Conservation (phyloP, 2,888 invertebrate genomes). For the Melanargia galathea region DNA sequence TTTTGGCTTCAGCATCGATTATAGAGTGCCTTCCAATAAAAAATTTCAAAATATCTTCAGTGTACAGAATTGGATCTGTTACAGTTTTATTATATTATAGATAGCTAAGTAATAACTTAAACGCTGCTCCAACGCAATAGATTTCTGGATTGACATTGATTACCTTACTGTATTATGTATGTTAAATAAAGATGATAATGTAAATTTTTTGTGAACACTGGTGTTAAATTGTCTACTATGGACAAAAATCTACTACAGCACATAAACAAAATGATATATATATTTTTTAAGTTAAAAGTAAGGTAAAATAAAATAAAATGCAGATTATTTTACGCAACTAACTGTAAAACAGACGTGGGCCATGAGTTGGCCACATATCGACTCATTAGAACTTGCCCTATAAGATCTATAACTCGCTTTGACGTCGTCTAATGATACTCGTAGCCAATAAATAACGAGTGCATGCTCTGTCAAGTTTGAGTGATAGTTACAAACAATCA, state of each 20-base stretch:
- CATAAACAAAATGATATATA: background rate
- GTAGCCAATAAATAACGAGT: constrained; percentile 33
- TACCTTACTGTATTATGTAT: background rate
- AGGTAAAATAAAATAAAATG: background rate
- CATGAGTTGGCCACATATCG: background rate
- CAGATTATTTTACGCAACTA: too few species aligned
- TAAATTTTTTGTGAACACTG: too few species aligned
- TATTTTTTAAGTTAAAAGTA: background rate
- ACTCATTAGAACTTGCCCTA: constrained; percentile 14
- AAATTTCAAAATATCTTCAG: too few species aligned
- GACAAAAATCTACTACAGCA: background rate
- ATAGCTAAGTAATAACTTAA: background rate
- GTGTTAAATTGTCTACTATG: background rate
- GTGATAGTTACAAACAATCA: constrained; percentile 35
- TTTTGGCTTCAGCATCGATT: too few species aligned
- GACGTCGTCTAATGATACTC: constrained; percentile 26
- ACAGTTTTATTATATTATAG: too few species aligned
- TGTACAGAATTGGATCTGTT: too few species aligned
- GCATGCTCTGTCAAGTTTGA: constrained; percentile 29
- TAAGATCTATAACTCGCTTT: constrained; percentile 20
- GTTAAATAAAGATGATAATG: background rate
- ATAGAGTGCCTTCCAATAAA: too few species aligned
- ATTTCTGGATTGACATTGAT: constrained; percentile 6
- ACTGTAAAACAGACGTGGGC: background rate
- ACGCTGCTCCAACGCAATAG: background rate